Evolutionary conservation across 2,113 vertebrate genomes (phyloP).

Genomic region (Hassar affinis): DNA sequence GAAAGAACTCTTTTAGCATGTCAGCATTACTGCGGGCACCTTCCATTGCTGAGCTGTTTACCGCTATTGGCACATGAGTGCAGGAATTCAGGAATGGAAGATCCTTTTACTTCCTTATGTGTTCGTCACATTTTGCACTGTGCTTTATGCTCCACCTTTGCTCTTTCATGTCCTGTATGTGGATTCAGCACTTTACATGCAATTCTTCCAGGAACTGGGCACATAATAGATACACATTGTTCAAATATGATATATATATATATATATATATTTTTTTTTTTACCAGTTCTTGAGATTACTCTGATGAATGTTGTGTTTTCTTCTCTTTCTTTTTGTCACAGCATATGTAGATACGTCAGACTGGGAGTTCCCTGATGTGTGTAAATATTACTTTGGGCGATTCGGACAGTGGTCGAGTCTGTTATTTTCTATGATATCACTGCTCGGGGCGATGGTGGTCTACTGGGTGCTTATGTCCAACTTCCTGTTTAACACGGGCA

Average conservation of each 20-base stretch:
- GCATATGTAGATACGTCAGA: conserved; percentile 79
- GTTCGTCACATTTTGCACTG: background rate
- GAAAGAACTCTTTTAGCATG: background rate
- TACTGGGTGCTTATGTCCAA: conserved; percentile 99
- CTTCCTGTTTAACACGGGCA: conserved; percentile 92
- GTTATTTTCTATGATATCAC: conserved; percentile 89
- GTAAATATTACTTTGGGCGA: conserved; percentile 89
- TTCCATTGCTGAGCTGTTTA: background rate
- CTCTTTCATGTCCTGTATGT: background rate
- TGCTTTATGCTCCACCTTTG: conserved; percentile 6
- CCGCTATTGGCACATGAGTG: conserved; percentile 13
- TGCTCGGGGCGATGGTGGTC: conserved; percentile 95
- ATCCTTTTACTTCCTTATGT: background rate
- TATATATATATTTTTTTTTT: too few relatives aligned
- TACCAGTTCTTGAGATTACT: background rate
- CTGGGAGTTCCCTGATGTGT: conserved; percentile 97
- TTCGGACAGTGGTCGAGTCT: conserved; percentile 93
- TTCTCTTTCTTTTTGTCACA: conserved; percentile 53
- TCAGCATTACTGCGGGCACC: background rate
- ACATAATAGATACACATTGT: background rate
- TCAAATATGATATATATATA: background rate
- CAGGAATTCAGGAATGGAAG: background rate
- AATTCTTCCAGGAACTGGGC: background rate
- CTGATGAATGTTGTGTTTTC: background rate
- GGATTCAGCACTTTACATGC: background rate